Evolutionary conservation across 2,113 vertebrate species (phyloP).

Genomic region (Poeciliopsis turrubarensis): DNA sequence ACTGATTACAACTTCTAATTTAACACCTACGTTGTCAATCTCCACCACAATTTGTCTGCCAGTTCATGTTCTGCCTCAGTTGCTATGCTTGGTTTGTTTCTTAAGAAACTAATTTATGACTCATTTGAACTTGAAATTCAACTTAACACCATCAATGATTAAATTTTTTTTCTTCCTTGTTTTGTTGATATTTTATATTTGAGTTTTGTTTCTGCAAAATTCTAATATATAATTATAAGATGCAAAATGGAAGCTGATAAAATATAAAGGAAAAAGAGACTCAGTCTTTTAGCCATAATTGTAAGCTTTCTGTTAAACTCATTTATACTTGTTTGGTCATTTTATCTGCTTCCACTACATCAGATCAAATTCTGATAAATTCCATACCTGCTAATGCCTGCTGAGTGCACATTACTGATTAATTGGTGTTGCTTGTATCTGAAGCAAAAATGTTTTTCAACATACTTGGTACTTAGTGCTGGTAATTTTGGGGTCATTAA

Average conservation of each 20-base stretch:
- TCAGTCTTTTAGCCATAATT: too few species aligned
- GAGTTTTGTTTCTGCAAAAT: not conserved
- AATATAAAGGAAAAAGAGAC: not conserved
- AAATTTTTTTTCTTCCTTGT: not conserved
- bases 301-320: too few species aligned
- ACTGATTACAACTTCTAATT: not conserved
- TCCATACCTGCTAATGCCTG: too few species aligned
- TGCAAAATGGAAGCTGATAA: not conserved
- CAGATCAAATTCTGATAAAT: too few species aligned
- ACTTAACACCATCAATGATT: not conserved
- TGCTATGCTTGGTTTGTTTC: not conserved
- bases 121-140: not conserved
- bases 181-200: not conserved
- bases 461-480: too few species aligned
- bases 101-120: not conserved
- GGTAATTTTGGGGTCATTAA: too few species aligned
- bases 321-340: too few species aligned
- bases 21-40: not conserved
- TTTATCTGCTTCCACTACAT: too few species aligned
- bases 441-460: too few species aligned
- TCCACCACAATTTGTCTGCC: accelerated
- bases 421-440: too few species aligned
- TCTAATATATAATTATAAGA: too few species aligned
- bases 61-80: not conserved
- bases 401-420: too few species aligned